Evolutionary conservation across 2,888 invertebrate species (phyloP), one percentile per base, ranked within the genome.

Genomic region (Platycheirus rosarum): DNA sequence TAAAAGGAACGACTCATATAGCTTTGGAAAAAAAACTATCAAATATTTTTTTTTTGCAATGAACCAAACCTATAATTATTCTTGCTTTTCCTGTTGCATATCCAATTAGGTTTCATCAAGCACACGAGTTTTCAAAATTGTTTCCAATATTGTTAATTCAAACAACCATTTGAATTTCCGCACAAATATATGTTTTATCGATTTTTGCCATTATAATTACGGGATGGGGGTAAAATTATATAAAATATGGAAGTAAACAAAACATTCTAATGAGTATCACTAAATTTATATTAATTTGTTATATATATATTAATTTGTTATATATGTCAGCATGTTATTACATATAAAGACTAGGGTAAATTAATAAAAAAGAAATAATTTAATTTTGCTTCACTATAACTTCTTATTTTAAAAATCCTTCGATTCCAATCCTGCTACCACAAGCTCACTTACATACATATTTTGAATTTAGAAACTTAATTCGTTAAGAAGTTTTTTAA

Each of bases 31-130:
- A n/a, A n/a, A n/a, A n/a, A n/a, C 55, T 65, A 68, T 66, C 44
- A 60, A 74, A 71, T 62, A 48, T 77, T 7, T 63, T 82, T 73
- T 57, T 53, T 66, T 75, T 77, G 74, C 74, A 75, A 80, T 84
- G 46, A 80, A 84, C 86, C 90, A 89, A 89, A 92, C 92, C 92
- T 92, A 92, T 92, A 86, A 92, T 91, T 88, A 92, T 90, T 91
- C 91, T 91, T 89, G 91, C 91, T 87, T 86, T 88, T 86, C 88
- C 88, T 86, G 88, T 87, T 85, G 87, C 85, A 77, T 86, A n/a
- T 7, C 87, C 85, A 79, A 73, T 84, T 84, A 42, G 57, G 80
- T 68, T 40, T 76, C 80, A 55, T 71, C 76, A 70, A 80, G 77
- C 42, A 75, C 44, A 80, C 65, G 79, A 75, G 57, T 65, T 71